Base-by-base conservation (phyloP, 1,140 invertebrate genomes). In the Lycorma delicatula region DNA sequence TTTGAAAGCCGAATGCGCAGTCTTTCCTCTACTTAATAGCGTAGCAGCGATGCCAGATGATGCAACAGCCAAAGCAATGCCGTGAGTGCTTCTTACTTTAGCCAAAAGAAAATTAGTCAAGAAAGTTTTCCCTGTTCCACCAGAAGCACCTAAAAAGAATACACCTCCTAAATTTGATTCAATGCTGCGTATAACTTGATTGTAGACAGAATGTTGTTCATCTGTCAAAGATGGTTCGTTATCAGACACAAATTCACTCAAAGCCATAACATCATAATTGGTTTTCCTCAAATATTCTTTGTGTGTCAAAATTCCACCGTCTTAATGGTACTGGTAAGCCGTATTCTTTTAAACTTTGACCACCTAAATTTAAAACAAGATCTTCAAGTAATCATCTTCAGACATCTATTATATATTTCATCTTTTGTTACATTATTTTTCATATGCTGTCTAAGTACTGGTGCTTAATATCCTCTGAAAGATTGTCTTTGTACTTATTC, bases 31-130 rank as follows among this genome's bases (percentile, higher is more conserved):
- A 59, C 55, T 22, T 28, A 64, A 41, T 13, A 71, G 54, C 12
- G 68, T 56, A 18, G 73, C 68, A n/a, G 71, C 71, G 20, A 76
- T 73, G 20, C 73, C 73, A 20, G 72, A 71, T 25, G 66, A 74
- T 16, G 74, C 72, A 16, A 71, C 62, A 28, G 68, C 68, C 11
- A 72, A 26, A 18, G 68, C 66, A 47, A 67, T 61, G 50, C 58
- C 54, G 16, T 62, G 58, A 27, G 62, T 2, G 7, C 34, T 56
- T 60, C 66, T 60, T 3, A 71, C 22, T 28, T 57, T 56, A 36
- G 62, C 53, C 11, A 63, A 58, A 9, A 69, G 18, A 7, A 63
- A 52, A 27, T 57, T 60, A 25, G 60, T 65, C 16, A 65, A 36
- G 54, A 65, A 67, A 28, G 58, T 65, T 54, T 66, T 68, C 20